Base-by-base conservation (phyloP, 2,797 vertebrate genomes). In the Capromys pilorides region DNA sequence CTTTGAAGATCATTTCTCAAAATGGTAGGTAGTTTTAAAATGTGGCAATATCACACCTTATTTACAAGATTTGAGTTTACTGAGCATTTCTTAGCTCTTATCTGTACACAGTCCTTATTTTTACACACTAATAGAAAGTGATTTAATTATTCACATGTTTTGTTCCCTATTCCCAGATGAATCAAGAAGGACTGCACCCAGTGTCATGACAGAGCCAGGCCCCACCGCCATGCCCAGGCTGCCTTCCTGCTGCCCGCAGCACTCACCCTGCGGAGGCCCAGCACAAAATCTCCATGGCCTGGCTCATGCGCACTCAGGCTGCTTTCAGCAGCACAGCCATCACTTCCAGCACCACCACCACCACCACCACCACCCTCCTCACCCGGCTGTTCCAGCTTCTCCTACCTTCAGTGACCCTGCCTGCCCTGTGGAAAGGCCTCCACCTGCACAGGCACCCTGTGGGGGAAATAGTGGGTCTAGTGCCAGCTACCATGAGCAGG, bases 161-260 rank as follows among this genome's bases (percentile, higher is more conserved):
- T 96, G 93, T 93, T 96, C 95, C 77, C 79, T 96, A 16, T 88
- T 94, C 90, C 66, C 97, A 99, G 99, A 99, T 97, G 99, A 99
- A 77, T 81, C 95, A 67, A 99, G 99, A 97, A 98, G 99, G 97
- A 98, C 98, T 94, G 96, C 98, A 94, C 98, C 99, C 88, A 98
- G 97, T 83, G 95, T 98, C 1, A 95, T 98, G 82, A 98, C 98
- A 95, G 99, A 99, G 95, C 97, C 98, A 54, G 98, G 99, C 14
- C 99, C 99, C 95, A 98, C 99, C 0, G 99, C 99, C 87, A 99
- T 99, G 99, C 99, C 99, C 88, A 98, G 99, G 93, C 98, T 99
- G 62, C 99, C 99, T 7, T 99, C 99, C 0, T 99, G 99, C 98
- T 99, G 99, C 97, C 99, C 99, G 86, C 99, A 99, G 98, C 99